Base-by-base conservation (phyloP, 2,113 vertebrate species). In the Mesocricetus auratus region DNA sequence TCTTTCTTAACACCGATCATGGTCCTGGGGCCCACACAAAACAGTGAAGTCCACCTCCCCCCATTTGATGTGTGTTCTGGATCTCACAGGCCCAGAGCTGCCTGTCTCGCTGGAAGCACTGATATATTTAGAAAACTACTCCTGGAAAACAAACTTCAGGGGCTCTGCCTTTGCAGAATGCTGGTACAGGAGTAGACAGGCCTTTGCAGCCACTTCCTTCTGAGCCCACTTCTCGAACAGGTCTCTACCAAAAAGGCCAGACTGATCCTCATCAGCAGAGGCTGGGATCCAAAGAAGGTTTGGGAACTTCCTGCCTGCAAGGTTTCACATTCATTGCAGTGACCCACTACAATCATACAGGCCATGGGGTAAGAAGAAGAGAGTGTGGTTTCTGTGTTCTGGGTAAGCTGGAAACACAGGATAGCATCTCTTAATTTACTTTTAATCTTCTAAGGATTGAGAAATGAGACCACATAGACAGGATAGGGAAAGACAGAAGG, bases 61-160 rank as follows among this genome's bases (percentile, higher is more conserved):
- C 36, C 5, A 8, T 36, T 12, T 50, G 60, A 39, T 31, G 42
- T 26, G 74, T 85, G 19, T 64, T 74, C 33, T 50, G 50, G 77
- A 39, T 50, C 19, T 19, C 39, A n/a, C 7, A 33, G 58, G 73
- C n/a, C 47, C 81, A 74, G 36, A 58, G 71, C 71, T 66, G 47
- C 83, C 33, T n/a, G 13, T 29, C 81, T 64, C 4, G 0, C 2
- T 22, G n/a, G 45, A 89, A 62, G 36, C 56, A 86, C 75, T 60
- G 36, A 64, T n/a, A 39, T 71, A 26, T 89, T 93, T 92, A 89
- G 60, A 78, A 82, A 77, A 24, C 53, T 90, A 36, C 45, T 90
- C 91, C 71, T 94, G 26, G n/a, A 89, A 92, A 91, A 39, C 75
- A 62, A 21, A 31, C 53, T 50, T 42, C 82, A 42, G 86, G 69